Conservation (phyloP, 2,113 vertebrate species). For the Cyprinus carpio region DNA sequence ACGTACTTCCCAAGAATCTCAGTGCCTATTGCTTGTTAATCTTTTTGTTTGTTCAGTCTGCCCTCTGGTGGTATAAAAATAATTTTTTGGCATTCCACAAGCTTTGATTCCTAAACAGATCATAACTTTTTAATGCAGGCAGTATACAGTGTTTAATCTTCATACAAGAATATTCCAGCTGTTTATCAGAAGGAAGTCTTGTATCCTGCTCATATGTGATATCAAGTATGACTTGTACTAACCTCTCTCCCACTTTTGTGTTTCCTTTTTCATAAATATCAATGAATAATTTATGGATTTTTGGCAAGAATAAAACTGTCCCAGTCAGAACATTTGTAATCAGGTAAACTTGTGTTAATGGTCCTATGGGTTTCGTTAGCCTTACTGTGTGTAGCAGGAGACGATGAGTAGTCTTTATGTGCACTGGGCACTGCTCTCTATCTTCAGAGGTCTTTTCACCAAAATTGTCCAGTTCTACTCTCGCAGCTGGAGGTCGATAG, state of each 20-base stretch:
- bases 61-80: slow-evolving; percentile 40
- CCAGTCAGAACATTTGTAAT: neutral
- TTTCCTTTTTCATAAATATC: neutral
- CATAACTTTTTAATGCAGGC: neutral
- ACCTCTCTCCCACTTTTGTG: neutral
- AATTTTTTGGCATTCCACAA: neutral
- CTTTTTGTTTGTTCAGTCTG: slow-evolving; percentile 18
- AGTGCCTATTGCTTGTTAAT: neutral
- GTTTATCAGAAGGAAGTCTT: neutral
- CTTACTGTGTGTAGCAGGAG: neutral
- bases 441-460: slow-evolving; percentile 30
- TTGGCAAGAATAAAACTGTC: neutral
- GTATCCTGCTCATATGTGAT: neutral
- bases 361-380: neutral
- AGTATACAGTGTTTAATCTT: neutral
- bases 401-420: slow-evolving; percentile 18
- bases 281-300: neutral
- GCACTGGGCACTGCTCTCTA: neutral
- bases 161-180: neutral
- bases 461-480: slow-evolving; percentile 38
- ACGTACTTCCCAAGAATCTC: neutral
- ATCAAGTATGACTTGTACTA: neutral
- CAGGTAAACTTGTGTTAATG: neutral
- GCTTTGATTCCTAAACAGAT: neutral
- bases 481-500: slow-evolving; percentile 35